A percentile compares a stretch with the other conserved stretches of the same genome.
phyloP scores from a whole-genome alignment of 2,113 vertebrate species.

The Neomonachus schauinslandi region DNA sequence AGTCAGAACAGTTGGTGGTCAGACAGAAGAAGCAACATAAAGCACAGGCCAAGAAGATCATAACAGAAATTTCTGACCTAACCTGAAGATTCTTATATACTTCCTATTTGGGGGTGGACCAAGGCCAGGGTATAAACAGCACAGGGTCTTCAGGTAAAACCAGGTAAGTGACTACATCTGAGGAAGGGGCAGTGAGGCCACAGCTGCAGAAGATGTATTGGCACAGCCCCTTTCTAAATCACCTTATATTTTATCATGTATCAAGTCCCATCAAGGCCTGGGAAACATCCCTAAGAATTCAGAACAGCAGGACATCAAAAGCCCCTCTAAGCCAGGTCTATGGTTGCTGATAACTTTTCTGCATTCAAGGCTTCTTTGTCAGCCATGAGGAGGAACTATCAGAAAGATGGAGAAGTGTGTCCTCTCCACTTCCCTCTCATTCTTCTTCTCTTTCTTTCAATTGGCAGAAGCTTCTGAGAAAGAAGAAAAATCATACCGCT shows the following conservation, averaged over 20 bases:
- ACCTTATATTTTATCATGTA: neutral
- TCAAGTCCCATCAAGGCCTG: neutral
- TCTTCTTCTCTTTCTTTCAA: constrained; percentile 6
- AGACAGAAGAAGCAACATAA: neutral
- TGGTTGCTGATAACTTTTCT: neutral
- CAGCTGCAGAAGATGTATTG: neutral
- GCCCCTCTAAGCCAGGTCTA: neutral
- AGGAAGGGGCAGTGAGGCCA: neutral
- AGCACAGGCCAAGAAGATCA: neutral
- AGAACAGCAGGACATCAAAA: neutral
- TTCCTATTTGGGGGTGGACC: neutral
- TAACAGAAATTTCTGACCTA: neutral
- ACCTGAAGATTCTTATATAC: neutral
- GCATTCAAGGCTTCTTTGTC: neutral
- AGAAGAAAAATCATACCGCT: constrained; percentile 36
- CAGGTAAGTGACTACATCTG: neutral
- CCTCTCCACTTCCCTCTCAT: neutral
- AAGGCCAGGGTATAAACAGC: neutral
- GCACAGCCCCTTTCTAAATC: neutral
- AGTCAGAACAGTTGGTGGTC: neutral
- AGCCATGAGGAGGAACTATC: neutral
- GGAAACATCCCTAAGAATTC: neutral
- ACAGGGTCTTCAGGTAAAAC: neutral
- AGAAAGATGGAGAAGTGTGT: neutral
- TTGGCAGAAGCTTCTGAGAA: constrained; percentile 1